phyloP scores from a whole-genome alignment of 2,888 invertebrate genomes.

The Coremacera marginata region DNA sequence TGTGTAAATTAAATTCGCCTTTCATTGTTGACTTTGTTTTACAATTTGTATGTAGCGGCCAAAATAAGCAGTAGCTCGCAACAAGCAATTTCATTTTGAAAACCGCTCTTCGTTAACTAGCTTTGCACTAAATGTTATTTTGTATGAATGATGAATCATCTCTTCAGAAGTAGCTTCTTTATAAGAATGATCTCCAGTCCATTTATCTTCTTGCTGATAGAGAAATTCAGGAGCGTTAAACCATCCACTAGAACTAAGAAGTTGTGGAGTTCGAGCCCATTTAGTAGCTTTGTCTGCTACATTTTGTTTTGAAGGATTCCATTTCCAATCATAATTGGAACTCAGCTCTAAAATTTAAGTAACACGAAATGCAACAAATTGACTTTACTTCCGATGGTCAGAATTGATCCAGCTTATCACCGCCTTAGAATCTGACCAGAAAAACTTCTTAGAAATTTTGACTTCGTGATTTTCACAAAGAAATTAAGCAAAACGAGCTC shows the following conservation, averaged over 20 bases:
- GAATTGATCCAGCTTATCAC: conserved; percentile 51
- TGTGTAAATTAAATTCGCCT: conserved; percentile 35
- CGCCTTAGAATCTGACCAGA: conserved; percentile 53
- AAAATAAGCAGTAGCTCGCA: conserved; percentile 33
- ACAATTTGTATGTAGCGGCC: conserved; percentile 33
- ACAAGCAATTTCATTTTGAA: conserved; percentile 32
- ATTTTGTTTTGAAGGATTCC: conserved; percentile 36
- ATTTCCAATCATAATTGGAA: conserved; percentile 7
- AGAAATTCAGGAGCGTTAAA: conserved; percentile 27
- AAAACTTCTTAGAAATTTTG: conserved; percentile 35
- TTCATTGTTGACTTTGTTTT: background rate
- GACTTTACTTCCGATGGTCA: background rate
- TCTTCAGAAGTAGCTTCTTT: conserved; percentile 18
- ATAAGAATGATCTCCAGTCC: background rate
- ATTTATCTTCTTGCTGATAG: conserved; percentile 16
- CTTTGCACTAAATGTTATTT: background rate
- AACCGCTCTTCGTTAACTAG: conserved; percentile 29
- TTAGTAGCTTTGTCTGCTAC: conserved; percentile 39
- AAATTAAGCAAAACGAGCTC: conserved; percentile 40
- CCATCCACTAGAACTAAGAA: conserved; percentile 17
- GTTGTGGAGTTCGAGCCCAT: conserved; percentile 35
- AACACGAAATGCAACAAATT: no score
- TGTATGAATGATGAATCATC: background rate
- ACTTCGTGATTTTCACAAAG: conserved; percentile 39
- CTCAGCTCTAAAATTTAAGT: conserved; percentile 33